phyloP scores from a whole-genome alignment of 2,888 invertebrate genomes.

The Leucophenga maculata region DNA sequence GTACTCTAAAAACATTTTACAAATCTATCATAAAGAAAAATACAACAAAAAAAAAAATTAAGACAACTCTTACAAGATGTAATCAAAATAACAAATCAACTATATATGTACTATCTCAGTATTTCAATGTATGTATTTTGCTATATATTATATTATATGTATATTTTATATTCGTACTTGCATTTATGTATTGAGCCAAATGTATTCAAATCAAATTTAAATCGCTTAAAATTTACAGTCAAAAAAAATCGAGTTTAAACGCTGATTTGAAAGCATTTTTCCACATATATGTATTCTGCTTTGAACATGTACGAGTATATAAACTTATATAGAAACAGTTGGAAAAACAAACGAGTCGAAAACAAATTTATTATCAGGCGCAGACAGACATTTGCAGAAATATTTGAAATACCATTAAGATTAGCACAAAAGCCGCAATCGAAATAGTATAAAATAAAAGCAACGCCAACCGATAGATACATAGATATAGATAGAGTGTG shows the following conservation, averaged over 20 bases:
- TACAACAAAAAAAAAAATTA: conserved; percentile 5
- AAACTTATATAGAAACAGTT: background rate
- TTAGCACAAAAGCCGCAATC: conserved; percentile 70
- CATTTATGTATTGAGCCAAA: background rate
- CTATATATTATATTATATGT: conserved; percentile 28
- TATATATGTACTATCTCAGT: conserved; percentile 9
- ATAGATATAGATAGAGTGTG: too few relatives aligned
- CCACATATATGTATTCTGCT: background rate
- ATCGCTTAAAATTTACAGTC: background rate
- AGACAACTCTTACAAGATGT: conserved; percentile 21
- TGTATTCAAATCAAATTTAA: conserved; percentile 16
- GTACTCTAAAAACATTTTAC: conserved; percentile 76
- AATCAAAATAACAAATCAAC: conserved; percentile 19
- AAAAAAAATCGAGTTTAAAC: background rate
- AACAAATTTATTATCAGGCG: conserved; percentile 38
- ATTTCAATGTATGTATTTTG: conserved; percentile 36
- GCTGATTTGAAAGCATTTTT: background rate
- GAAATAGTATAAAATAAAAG: background rate
- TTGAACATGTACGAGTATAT: background rate
- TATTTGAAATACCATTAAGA: conserved; percentile 84
- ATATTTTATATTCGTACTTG: conserved; percentile 20
- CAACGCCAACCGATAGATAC: too few relatives aligned
- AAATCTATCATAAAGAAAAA: conserved; percentile 13
- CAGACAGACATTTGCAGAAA: conserved; percentile 71
- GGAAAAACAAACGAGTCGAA: background rate